Conservation (phyloP, 2,888 invertebrate genomes). For the Sclerodermus sp. region DNA sequence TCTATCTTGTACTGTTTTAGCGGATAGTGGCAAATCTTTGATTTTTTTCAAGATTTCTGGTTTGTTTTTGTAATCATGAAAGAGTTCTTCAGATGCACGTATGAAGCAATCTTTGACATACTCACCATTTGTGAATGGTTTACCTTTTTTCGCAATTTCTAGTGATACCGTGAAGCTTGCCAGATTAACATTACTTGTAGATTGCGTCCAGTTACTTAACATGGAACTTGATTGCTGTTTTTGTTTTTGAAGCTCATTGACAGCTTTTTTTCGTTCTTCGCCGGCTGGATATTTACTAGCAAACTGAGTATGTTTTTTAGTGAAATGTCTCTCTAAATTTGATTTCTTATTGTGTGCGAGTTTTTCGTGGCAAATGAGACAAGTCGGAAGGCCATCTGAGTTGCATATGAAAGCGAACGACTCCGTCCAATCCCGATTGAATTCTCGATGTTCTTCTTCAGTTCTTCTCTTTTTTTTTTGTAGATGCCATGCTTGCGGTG, state of each 20-base stretch:
- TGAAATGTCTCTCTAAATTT: slow-evolving; percentile 13
- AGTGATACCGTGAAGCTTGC: slow-evolving; percentile 6
- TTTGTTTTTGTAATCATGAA: slow-evolving; percentile 9
- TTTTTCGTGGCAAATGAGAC: slow-evolving; percentile 11
- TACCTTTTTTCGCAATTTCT: slow-evolving; percentile 10
- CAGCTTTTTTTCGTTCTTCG: slow-evolving; percentile 9
- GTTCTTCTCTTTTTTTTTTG: slow-evolving; percentile 9
- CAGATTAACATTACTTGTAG: slow-evolving; percentile 9
- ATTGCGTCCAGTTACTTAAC: slow-evolving; percentile 9
- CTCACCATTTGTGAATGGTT: slow-evolving; percentile 7
- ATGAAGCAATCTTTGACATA: slow-evolving; percentile 11
- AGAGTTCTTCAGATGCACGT: slow-evolving; percentile 11
- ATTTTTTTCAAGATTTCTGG: slow-evolving; percentile 9
- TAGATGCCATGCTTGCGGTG: slow-evolving; percentile 7
- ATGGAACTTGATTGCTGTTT: slow-evolving; percentile 4
- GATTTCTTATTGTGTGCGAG: slow-evolving; percentile 12
- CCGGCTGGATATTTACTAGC: slow-evolving; percentile 9
- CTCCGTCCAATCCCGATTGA: slow-evolving; percentile 9
- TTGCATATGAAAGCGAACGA: slow-evolving; percentile 10
- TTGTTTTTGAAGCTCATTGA: slow-evolving; percentile 6
- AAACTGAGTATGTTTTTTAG: slow-evolving; percentile 7
- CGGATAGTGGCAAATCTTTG: slow-evolving; percentile 10
- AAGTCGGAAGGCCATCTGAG: slow-evolving; percentile 10
- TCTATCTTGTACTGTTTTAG: slow-evolving; percentile 11
- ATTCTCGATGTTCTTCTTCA: slow-evolving; percentile 11